Evolutionary conservation across 1,140 invertebrate genomes (phyloP), one percentile per base, ranked within the genome.

Genomic region (Papilio xuthus): DNA sequence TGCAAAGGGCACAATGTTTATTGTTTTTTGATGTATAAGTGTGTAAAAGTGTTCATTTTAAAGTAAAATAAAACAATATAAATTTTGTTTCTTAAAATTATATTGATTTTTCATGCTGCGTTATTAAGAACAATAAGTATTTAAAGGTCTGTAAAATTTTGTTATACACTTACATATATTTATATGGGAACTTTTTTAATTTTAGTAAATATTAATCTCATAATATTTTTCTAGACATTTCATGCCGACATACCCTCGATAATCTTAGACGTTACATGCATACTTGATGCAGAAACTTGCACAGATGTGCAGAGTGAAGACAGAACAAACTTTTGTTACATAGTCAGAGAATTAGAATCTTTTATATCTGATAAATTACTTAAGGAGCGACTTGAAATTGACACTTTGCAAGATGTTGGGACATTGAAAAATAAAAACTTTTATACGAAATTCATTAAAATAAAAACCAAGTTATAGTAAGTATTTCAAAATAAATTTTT

Each of bases 401-500:
- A 99, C 81, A 98, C 98, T 0, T 94, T 99, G 23, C 97, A 98
- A 92, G 98, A 98, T 94, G 96, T 97, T 72, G 97, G 97, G n/a
- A 97, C 98, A 67, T 95, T 99, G n/a, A 97, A 97, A 84, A 98
- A 98, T 88, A 97, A 97, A 89, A 97, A 96, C 85, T 99, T 99
- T 94, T 97, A 98, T 90, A 98, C 98, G 76, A 99, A 99, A 94
- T 99, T 99, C 94, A 99, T 99, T 84, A 99, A 99, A 96, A 97
- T 99, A 20, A 99, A 99, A 94, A 99, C 99, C 70, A 98, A 99
- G 94, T 93, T 99, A 84, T 99, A 99, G 98, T 99, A 96, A 96
- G 98, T 98, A 75, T 44, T 37, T 12, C n/a, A 20, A 23, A 8
- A 44, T 9, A 18, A 42, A 44, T 69, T 75, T 75, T 67, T 26